Evolutionary conservation across 2,888 invertebrate genomes (phyloP).

Genomic region (Tetropium fuscum): DNA sequence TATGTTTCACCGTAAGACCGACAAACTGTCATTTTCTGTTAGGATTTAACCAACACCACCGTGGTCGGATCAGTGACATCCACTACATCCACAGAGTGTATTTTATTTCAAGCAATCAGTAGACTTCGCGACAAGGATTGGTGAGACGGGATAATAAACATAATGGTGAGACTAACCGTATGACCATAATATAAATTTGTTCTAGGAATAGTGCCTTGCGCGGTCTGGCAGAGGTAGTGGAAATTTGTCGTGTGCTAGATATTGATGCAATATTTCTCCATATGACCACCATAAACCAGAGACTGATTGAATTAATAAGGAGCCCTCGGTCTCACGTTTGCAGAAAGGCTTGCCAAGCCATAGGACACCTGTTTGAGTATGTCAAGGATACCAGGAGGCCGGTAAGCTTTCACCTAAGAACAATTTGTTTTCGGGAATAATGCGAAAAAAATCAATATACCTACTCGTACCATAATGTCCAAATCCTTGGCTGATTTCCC

Average conservation of each 20-base stretch:
- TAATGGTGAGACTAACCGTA: no score
- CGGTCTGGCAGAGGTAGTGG: slow-evolving; percentile 62
- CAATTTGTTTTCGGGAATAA: slow-evolving; percentile 12
- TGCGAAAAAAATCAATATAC: not conserved
- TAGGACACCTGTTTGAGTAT: slow-evolving; percentile 63
- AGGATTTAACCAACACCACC: slow-evolving; percentile 34
- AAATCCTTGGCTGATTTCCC: no score
- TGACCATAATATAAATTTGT: no score
- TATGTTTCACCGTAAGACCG: no score
- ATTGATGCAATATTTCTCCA: slow-evolving; percentile 55
- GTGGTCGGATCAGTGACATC: slow-evolving; percentile 33
- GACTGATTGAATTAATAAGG: slow-evolving; percentile 61
- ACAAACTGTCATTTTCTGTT: not conserved
- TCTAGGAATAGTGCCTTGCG: slow-evolving; percentile 58
- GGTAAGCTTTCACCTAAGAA: no score
- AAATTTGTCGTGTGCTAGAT: slow-evolving; percentile 54
- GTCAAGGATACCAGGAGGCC: slow-evolving; percentile 64
- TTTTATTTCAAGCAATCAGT: slow-evolving; percentile 45
- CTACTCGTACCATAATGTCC: no score
- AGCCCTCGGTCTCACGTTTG: slow-evolving; percentile 65
- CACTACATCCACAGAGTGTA: slow-evolving; percentile 38
- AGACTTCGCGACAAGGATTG: slow-evolving; percentile 56
- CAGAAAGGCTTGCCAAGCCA: slow-evolving; percentile 63
- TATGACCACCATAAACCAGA: slow-evolving; percentile 63
- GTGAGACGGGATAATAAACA: no score